Conservation (phyloP, 2,113 vertebrate genomes). For the Gambusia holbrooki region DNA sequence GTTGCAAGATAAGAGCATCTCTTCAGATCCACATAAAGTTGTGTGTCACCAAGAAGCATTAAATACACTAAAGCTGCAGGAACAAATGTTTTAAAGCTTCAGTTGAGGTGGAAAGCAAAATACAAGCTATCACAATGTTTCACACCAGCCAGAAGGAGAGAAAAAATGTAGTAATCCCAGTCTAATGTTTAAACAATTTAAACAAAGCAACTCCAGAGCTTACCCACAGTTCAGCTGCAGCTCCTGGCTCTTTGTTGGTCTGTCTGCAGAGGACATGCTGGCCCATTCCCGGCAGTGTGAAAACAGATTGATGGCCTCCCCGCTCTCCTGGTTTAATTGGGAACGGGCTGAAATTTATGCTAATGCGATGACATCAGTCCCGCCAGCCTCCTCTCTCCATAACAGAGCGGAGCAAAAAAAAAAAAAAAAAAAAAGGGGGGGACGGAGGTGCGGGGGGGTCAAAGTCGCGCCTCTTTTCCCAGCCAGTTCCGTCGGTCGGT, state of each 20-base stretch:
- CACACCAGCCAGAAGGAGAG: not conserved
- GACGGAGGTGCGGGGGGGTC: slow-evolving; percentile 38
- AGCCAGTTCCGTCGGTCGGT: slow-evolving; percentile 75
- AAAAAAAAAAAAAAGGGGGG: no score
- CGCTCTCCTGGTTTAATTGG: slow-evolving; percentile 79
- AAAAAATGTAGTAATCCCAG: no score
- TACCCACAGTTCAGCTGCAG: slow-evolving; percentile 33
- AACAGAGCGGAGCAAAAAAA: slow-evolving; percentile 71
- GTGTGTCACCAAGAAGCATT: not conserved
- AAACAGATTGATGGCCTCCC: slow-evolving; percentile 64
- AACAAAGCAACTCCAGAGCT: slow-evolving; percentile 23
- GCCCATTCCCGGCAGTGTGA: slow-evolving; percentile 57
- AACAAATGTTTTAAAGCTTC: not conserved
- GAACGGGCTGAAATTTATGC: slow-evolving; percentile 79
- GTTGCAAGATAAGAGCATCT: not conserved
- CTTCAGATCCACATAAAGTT: not conserved
- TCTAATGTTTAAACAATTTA: not conserved
- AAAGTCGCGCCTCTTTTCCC: slow-evolving; percentile 77
- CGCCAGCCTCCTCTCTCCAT: slow-evolving; percentile 64
- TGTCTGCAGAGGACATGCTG: slow-evolving; percentile 47
- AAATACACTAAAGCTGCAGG: not conserved
- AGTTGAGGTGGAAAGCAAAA: not conserved
- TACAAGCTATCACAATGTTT: not conserved
- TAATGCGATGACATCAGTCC: slow-evolving; percentile 80
- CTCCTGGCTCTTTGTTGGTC: slow-evolving; percentile 11